Evolutionary conservation across 2,888 invertebrate species (phyloP).

Genomic region (Orthonychiurus folsomi): DNA sequence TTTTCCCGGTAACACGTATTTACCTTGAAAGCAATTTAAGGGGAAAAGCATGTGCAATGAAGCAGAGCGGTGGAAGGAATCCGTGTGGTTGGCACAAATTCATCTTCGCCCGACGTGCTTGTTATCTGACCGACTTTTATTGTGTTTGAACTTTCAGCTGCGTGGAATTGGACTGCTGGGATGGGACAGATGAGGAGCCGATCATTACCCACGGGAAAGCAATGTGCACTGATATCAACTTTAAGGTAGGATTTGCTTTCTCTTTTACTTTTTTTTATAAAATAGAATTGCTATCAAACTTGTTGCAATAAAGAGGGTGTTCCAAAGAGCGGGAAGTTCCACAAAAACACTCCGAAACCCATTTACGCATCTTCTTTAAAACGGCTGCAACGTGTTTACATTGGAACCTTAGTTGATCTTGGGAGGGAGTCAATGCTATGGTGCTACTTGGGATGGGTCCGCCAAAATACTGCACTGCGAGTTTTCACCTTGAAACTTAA

Average conservation of each 20-base stretch:
- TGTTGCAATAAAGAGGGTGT: background rate
- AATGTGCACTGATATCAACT: conserved; percentile 98
- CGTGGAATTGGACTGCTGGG: conserved; percentile 98
- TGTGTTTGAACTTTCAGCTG: conserved; percentile 54
- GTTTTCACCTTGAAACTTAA: conserved; percentile 38
- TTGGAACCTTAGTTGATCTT: no score
- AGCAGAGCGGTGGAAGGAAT: background rate
- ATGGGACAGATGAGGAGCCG: conserved; percentile 97
- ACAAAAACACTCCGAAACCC: no score
- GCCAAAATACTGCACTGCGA: conserved; percentile 73
- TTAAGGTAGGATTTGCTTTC: conserved; percentile 56
- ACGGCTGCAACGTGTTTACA: no score
- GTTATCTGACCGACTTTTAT: background rate
- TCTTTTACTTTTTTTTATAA: background rate
- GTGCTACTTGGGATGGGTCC: no score
- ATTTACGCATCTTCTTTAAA: no score
- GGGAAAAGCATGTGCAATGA: background rate
- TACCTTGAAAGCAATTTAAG: background rate
- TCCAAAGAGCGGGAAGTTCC: background rate
- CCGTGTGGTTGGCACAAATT: no score
- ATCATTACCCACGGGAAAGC: conserved; percentile 99
- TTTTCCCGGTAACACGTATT: no score
- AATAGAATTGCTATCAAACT: background rate
- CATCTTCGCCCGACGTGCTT: no score
- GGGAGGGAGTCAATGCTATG: no score